These are phyloP conservation scores for Poicephalus gulielmi DNA, from an alignment of 2,113 vertebrate species.

Conservation along the genomic window DNA sequence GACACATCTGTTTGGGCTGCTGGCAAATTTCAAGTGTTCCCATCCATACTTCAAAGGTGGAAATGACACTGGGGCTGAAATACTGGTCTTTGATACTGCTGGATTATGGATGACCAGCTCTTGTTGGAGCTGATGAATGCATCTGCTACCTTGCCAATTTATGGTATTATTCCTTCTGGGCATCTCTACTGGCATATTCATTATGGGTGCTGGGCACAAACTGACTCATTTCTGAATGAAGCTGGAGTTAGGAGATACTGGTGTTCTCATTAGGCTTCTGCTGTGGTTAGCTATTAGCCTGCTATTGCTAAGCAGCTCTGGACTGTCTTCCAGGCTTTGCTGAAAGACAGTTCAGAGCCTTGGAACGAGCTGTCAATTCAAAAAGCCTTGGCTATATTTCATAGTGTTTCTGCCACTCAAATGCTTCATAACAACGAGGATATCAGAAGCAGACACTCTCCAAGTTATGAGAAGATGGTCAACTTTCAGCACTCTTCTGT, in stretches of 20 bases:
- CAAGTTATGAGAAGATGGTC: neutral
- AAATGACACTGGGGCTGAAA: neutral
- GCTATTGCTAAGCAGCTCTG: slow-evolving; percentile 12
- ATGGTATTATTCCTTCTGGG: slow-evolving; percentile 30
- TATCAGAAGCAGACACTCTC: neutral
- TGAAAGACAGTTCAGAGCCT: neutral
- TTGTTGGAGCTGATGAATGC: slow-evolving; percentile 39
- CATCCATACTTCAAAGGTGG: neutral
- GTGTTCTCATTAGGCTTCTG: neutral
- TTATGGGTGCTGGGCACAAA: neutral
- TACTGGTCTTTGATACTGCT: neutral
- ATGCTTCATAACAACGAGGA: neutral
- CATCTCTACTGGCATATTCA: neutral
- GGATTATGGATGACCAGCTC: slow-evolving; percentile 28
- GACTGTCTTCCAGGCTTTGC: neutral
- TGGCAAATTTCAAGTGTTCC: neutral
- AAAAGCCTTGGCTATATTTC: neutral
- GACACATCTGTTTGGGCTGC: slow-evolving; percentile 17
- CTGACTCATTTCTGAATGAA: neutral
- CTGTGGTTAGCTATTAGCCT: slow-evolving; percentile 6
- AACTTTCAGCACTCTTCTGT: neutral
- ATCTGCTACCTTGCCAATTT: slow-evolving; percentile 17
- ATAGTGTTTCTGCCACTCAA: neutral
- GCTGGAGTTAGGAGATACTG: slow-evolving; percentile 6
- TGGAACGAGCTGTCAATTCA: slow-evolving; percentile 33